Conservation (phyloP, 2,797 vertebrate genomes). For the Astyanax mexicanus region DNA sequence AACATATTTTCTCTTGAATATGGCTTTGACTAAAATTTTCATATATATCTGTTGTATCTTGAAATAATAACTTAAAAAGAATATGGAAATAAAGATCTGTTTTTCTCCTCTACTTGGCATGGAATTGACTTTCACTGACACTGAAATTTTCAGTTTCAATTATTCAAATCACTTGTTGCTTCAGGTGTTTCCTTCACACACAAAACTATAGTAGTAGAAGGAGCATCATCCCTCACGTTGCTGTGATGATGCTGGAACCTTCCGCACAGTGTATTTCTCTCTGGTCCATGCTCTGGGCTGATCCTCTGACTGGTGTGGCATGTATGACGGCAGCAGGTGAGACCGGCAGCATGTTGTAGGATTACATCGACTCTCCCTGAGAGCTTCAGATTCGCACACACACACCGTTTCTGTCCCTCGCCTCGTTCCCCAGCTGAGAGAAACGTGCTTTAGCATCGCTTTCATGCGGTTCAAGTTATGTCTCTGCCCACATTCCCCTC, state of each 20-base stretch:
- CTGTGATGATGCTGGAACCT: not conserved
- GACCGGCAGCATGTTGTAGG: not conserved
- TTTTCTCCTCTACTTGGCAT: too few relatives aligned
- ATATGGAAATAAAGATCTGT: too few relatives aligned
- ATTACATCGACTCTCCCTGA: slow-evolving; percentile 10
- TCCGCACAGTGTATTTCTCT: not conserved
- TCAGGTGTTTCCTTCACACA: too few relatives aligned
- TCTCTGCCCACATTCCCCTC: not conserved
- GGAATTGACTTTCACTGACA: too few relatives aligned
- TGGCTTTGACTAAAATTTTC: too few relatives aligned
- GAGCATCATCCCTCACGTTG: not conserved
- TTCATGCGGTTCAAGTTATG: slow-evolving; percentile 19
- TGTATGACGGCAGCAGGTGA: slow-evolving; percentile 1
- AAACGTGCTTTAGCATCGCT: slow-evolving; percentile 41
- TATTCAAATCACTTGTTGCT: too few relatives aligned
- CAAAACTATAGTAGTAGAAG: too few relatives aligned
- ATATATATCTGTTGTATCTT: too few relatives aligned
- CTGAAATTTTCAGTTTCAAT: too few relatives aligned
- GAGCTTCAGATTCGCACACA: not conserved
- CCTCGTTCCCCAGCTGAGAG: slow-evolving; percentile 32
- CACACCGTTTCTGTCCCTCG: slow-evolving; percentile 12
- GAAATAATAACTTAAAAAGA: too few relatives aligned
- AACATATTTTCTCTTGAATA: too few relatives aligned
- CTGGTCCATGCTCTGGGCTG: not conserved
- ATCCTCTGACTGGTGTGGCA: not conserved